phyloP scores from a whole-genome alignment of 2,113 vertebrate genomes.

The Oncorhynchus gorbuscha region DNA sequence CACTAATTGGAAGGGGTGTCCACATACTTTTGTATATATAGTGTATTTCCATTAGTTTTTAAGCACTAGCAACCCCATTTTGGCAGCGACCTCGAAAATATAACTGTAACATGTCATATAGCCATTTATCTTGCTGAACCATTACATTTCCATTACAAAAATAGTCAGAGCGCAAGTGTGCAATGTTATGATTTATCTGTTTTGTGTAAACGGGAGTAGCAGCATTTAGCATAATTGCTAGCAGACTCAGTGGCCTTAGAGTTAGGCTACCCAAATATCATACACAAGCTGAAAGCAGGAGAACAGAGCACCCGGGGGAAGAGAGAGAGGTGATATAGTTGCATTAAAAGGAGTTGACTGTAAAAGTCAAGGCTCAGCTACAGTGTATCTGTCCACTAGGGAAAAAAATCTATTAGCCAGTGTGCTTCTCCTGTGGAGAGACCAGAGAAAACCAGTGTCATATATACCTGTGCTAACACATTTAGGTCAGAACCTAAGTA shows the following conservation, averaged over 20 bases:
- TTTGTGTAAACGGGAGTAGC: neutral
- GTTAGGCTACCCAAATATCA: constrained; percentile 28
- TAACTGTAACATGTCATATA: constrained; percentile 28
- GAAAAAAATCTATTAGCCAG: constrained; percentile 41
- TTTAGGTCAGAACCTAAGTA: constrained; percentile 66
- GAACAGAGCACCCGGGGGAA: constrained; percentile 38
- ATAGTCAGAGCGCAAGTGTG: neutral
- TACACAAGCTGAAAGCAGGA: constrained; percentile 26
- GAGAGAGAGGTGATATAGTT: constrained; percentile 58
- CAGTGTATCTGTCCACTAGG: constrained; percentile 49
- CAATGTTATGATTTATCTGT: no score
- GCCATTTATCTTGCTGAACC: neutral
- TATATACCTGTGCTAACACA: constrained; percentile 58
- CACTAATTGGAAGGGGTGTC: no score
- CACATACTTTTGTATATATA: no score
- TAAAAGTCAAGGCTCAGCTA: constrained; percentile 56
- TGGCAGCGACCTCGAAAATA: constrained; percentile 33
- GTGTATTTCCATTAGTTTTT: neutral
- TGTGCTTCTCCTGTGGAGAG: constrained; percentile 54
- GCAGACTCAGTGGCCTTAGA: constrained; percentile 17
- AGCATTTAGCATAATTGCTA: constrained; percentile 16
- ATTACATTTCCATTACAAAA: neutral
- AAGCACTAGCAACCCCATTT: constrained; percentile 19
- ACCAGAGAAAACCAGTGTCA: constrained; percentile 48
- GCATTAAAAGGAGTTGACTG: constrained; percentile 58